phyloP scores from a whole-genome alignment of 92 coral and sea anemone species.

The Siderastrea siderea region DNA sequence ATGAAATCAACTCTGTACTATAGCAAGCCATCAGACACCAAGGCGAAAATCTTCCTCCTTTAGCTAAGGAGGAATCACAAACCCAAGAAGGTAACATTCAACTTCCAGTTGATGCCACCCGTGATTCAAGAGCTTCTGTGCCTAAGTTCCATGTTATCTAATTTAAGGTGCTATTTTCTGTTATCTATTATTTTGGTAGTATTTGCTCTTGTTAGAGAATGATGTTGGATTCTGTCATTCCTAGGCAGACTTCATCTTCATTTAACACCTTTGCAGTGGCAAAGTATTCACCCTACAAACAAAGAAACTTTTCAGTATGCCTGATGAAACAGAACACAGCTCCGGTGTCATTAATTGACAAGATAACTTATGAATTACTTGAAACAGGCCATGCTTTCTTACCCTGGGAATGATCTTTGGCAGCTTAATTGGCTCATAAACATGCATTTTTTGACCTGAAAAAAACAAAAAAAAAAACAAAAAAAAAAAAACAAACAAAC shows the following conservation, averaged over 20 bases:
- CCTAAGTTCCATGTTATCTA: too few relatives aligned
- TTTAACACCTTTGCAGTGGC: conserved; percentile 69
- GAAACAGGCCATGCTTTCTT: not conserved
- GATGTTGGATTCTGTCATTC: conserved; percentile 69
- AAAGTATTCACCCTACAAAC: conserved; percentile 61
- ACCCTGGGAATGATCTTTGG: conserved; percentile 92
- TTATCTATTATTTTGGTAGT: not conserved
- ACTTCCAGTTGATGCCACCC: too few relatives aligned
- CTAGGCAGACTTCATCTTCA: conserved; percentile 64
- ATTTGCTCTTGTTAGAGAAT: conserved; percentile 16
- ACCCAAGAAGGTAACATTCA: too few relatives aligned
- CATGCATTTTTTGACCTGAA: conserved; percentile 81
- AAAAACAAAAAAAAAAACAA: not conserved
- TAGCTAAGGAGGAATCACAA: too few relatives aligned
- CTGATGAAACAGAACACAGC: too few relatives aligned
- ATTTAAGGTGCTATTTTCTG: not conserved
- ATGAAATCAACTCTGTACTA: too few relatives aligned
- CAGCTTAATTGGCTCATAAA: conserved; percentile 74
- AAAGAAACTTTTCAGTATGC: not conserved
- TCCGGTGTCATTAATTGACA: too few relatives aligned
- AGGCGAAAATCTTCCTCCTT: too few relatives aligned
- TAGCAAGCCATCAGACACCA: too few relatives aligned
- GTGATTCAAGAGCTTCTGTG: too few relatives aligned
- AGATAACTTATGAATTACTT: not conserved
- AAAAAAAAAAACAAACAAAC: not conserved